Percentiles rank a stretch among this genome's conserved stretches.
Conservation (phyloP, 2,888 invertebrate species). For the Leptinotarsa peninsularis region DNA sequence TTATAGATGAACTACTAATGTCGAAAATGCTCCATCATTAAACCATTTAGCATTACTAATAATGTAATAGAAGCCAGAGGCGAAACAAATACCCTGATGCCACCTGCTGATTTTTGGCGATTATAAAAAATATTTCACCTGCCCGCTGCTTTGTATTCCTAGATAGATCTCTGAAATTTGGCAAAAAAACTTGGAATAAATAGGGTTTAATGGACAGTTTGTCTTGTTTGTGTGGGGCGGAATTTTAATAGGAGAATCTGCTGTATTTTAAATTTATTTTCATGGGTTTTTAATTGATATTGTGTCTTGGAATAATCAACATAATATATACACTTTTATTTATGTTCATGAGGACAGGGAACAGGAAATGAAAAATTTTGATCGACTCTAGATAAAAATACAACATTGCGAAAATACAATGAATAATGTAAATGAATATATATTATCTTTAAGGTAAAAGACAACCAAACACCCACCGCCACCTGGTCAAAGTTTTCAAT, state of each 20-base stretch:
- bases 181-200: conserved; percentile 24
- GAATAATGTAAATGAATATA: no score
- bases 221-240: conserved; percentile 35
- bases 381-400: background rate
- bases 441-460: no score
- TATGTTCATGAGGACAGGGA: background rate
- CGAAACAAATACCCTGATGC: conserved; percentile 30
- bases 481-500: no score
- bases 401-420: no score
- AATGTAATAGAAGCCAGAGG: conserved; percentile 40
- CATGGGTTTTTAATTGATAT: conserved; percentile 34
- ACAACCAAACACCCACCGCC: no score
- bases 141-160: conserved; percentile 42
- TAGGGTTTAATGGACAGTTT: conserved; percentile 25
- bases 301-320: conserved; percentile 5
- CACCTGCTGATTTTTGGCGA: conserved; percentile 42
- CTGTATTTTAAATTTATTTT: conserved; percentile 27
- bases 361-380: background rate
- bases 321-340: background rate
- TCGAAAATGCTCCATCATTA: conserved; percentile 42
- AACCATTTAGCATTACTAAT: conserved; percentile 44
- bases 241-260: conserved; percentile 29
- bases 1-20: conserved; percentile 36
- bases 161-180: conserved; percentile 36
- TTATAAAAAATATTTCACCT: conserved; percentile 36